These are phyloP conservation scores for Drosophila guanche DNA, from an alignment of 1,140 invertebrate species.

Conservation along the genomic window DNA sequence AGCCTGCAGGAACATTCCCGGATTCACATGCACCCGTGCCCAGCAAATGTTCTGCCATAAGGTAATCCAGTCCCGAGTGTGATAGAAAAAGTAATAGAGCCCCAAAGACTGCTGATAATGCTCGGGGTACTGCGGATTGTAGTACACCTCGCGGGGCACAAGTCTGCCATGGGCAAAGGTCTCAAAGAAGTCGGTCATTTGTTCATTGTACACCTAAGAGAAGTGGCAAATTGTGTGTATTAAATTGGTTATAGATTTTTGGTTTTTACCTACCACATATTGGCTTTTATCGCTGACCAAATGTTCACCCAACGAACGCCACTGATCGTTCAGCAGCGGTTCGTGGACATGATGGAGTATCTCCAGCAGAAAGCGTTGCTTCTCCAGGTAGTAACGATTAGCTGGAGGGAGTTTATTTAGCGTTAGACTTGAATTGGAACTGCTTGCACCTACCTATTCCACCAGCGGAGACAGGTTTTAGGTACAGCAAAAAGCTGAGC, in stretches of 20 bases:
- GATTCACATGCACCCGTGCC: slow-evolving; percentile 87
- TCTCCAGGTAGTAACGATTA: slow-evolving; percentile 57
- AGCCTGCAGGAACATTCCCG: slow-evolving; percentile 87
- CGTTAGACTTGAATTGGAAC: too few relatives aligned
- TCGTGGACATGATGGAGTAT: slow-evolving; percentile 52
- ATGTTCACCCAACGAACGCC: slow-evolving; percentile 33
- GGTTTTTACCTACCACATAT: slow-evolving; percentile 43
- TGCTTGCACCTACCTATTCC: slow-evolving; percentile 20
- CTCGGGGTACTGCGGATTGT: slow-evolving; percentile 85
- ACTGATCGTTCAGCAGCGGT: slow-evolving; percentile 48
- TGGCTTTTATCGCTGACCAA: slow-evolving; percentile 47
- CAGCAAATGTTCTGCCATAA: slow-evolving; percentile 86
- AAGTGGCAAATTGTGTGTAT: not conserved
- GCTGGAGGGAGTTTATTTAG: slow-evolving; percentile 2
- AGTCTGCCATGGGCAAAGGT: slow-evolving; percentile 31
- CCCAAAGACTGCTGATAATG: slow-evolving; percentile 86
- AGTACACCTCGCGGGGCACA: slow-evolving; percentile 85
- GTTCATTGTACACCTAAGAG: slow-evolving; percentile 36
- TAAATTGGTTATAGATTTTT: not conserved
- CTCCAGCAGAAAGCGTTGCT: slow-evolving; percentile 52
- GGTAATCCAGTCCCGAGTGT: slow-evolving; percentile 86
- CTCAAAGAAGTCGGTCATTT: slow-evolving; percentile 34
- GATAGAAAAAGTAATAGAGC: slow-evolving; percentile 87
- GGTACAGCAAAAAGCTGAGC: not conserved
- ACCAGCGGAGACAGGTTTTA: slow-evolving; percentile 9